Conservation (phyloP, 2,888 invertebrate species). For the Brassicogethes aeneus region DNA sequence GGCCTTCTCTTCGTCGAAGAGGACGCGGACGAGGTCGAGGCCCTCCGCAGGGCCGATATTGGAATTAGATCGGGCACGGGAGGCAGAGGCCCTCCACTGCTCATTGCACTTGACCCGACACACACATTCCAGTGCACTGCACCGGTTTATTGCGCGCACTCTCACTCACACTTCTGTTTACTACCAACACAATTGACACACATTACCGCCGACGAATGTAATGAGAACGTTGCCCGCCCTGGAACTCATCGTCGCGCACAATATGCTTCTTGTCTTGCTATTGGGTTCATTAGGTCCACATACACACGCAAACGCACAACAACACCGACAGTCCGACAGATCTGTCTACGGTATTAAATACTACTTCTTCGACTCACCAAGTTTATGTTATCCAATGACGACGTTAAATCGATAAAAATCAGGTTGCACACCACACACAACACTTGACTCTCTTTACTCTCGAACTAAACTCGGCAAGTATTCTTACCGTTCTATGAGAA, state of each 20-base stretch:
- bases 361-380: too few relatives aligned
- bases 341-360: too few relatives aligned
- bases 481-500: constrained; percentile 33
- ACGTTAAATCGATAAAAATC: constrained; percentile 7
- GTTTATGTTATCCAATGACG: constrained; percentile 11
- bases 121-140: constrained; percentile 17
- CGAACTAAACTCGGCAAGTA: constrained; percentile 31
- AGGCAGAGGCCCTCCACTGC: constrained; percentile 36
- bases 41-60: constrained; percentile 36
- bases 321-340: constrained; percentile 10
- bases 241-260: constrained; percentile 1
- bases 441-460: constrained; percentile 25
- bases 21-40: constrained; percentile 21
- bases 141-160: constrained; percentile 7
- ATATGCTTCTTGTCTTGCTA: constrained; percentile 4
- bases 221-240: constrained; percentile 2
- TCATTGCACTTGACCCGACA: constrained; percentile 32
- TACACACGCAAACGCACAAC: constrained; percentile 6
- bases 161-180: constrained; percentile 6
- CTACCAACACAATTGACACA: constrained; percentile 9
- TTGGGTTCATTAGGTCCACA: constrained; percentile 5
- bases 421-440: constrained; percentile 19
- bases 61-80: constrained; percentile 42
- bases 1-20: too few relatives aligned
- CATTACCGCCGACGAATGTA: constrained; percentile 8